Conservation (phyloP, 2,888 invertebrate genomes). For the Cataglyphis cursor region DNA sequence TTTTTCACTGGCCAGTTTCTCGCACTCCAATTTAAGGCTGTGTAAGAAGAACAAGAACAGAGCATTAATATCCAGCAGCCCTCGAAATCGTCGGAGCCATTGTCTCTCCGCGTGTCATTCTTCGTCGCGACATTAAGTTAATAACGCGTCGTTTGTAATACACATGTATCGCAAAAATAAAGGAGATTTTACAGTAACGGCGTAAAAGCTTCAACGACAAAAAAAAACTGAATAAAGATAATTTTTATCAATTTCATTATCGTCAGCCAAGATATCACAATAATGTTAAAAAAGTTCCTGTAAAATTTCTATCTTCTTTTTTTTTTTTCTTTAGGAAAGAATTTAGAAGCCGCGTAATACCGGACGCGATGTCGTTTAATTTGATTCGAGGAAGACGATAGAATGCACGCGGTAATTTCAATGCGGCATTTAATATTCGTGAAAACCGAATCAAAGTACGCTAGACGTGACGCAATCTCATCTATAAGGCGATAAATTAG, state of each 20-base stretch:
- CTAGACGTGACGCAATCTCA: constrained; percentile 38
- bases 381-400: constrained; percentile 17
- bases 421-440: constrained; percentile 41
- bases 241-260: background rate
- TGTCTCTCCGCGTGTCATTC: constrained; percentile 52
- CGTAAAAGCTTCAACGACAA: background rate
- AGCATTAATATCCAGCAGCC: constrained; percentile 69
- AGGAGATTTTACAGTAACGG: background rate
- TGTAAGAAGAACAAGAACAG: constrained; percentile 64
- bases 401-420: constrained; percentile 1
- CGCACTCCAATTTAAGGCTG: constrained; percentile 95
- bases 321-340: background rate
- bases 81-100: constrained; percentile 60
- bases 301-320: background rate
- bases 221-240: constrained; percentile 32
- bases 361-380: constrained; percentile 14
- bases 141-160: constrained; percentile 41
- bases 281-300: background rate
- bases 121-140: constrained; percentile 57
- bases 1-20: constrained; percentile 95
- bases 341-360: constrained; percentile 1
- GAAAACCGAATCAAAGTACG: constrained; percentile 20
- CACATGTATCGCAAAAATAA: constrained; percentile 25
- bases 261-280: background rate
- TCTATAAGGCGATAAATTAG: constrained; percentile 69